Percentiles rank a stretch among this genome's conserved stretches.
These are phyloP conservation scores for Bombus impatiens DNA, from an alignment of 1,140 invertebrate genomes.

Conservation along the genomic window DNA sequence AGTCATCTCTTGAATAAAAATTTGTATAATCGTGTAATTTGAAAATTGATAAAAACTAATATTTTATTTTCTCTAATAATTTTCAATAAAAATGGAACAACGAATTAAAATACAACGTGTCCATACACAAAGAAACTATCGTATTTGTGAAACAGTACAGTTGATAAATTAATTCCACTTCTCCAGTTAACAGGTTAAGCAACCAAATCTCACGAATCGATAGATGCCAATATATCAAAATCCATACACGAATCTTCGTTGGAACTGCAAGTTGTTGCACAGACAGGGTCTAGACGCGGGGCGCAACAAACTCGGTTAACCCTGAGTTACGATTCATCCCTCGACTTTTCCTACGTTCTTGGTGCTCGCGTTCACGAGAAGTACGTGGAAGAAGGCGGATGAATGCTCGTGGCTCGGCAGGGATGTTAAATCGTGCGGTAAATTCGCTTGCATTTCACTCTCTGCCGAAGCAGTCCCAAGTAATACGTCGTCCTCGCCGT, in stretches of 20 bases:
- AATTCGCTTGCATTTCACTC: conserved; percentile 75
- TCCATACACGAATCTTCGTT: conserved; percentile 41
- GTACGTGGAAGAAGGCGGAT: conserved; percentile 61
- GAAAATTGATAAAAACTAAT: not conserved
- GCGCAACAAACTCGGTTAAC: conserved; percentile 68
- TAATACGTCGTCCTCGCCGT: conserved; percentile 70
- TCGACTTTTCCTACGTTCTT: conserved; percentile 50
- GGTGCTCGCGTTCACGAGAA: conserved; percentile 18
- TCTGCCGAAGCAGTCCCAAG: conserved; percentile 67
- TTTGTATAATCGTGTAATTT: not conserved
- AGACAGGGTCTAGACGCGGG: conserved; percentile 36
- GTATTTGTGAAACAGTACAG: no score
- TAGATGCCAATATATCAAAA: not conserved
- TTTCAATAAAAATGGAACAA: no score
- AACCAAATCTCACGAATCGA: not conserved
- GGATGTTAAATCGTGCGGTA: conserved; percentile 76
- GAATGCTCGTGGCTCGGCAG: conserved; percentile 68
- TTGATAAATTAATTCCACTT: no score
- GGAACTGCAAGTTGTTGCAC: conserved; percentile 53
- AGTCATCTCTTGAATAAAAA: not conserved
- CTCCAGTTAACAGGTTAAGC: not conserved
- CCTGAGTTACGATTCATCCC: conserved; percentile 62
- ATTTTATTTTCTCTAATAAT: no score
- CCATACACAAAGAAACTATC: no score
- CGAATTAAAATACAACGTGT: no score